Base-by-base conservation (phyloP, 1,140 invertebrate species). In the Lepidotrigona ventralis region DNA sequence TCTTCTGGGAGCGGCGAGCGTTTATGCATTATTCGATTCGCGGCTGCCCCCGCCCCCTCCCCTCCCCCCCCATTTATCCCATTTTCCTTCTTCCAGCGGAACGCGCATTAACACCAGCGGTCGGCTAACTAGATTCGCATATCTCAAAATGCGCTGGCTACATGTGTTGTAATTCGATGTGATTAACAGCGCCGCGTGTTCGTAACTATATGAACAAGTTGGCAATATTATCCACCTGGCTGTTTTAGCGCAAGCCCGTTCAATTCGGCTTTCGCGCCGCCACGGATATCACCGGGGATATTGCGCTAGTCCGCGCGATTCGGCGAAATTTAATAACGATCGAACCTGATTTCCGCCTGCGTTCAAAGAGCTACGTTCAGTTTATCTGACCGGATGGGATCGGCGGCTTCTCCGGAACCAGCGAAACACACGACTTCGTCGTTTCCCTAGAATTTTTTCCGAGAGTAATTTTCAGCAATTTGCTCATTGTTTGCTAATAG, bases 121-220 rank as follows among this genome's bases (percentile, higher is more conserved):
- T 75, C 79, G 73, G 77, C 86, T 88, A 89, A 88, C 86, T 84
- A 72, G 84, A 89, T 86, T 88, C 87, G 81, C 87, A 79, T 89
- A 89, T 89, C 87, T 88, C 86, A 80, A 89, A 89, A 88, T 81
- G 86, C 87, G 63, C 76, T 81, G 77, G 79, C 79, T 79, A 77
- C 87, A 81, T 84, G 87, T 79, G 87, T 86, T 88, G 87, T 89
- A 89, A 89, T 89, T 89, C 87, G 87, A 89, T 84, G 87, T 89
- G 87, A 89, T 89, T 89, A 89, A 89, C 87, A 89, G 81, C 87
- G 81, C 87, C 87, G 85, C 81, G 87, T 86, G 87, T 88, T 88
- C 84, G 84, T 88, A 89, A 88, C 87, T 86, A 87, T 89, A 88
- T 78, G 87, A 89, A 88, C 87, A 88, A 89, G 84, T 88, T 83